phyloP scores from a whole-genome alignment of 2,888 invertebrate species.

The Chymomyza fuscimana region DNA sequence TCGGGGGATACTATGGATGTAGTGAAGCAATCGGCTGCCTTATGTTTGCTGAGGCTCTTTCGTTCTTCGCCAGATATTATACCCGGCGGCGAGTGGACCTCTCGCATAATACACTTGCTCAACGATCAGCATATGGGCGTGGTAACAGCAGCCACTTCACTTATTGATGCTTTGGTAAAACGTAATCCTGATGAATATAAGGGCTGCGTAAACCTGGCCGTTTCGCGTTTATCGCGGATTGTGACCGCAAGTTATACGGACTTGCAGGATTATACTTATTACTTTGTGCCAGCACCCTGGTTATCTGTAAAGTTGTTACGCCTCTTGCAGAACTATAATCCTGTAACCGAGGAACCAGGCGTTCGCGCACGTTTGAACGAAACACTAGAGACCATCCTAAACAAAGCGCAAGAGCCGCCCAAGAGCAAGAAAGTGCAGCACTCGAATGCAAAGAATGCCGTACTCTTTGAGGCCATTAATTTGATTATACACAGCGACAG shows the following conservation, averaged over 20 bases:
- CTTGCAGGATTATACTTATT: constrained; percentile 99
- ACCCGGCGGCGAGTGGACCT: constrained; percentile 99
- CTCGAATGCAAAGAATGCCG: constrained; percentile 99
- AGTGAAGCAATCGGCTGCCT: constrained; percentile 99
- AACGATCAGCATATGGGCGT: constrained; percentile 99
- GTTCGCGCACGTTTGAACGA: constrained; percentile 97
- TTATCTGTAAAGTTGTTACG: constrained; percentile 97
- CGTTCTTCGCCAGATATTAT: constrained; percentile 97
- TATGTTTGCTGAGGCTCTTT: constrained; percentile 95
- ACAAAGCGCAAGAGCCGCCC: constrained; percentile 99
- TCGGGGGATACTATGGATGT: constrained; percentile 99
- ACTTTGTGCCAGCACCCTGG: constrained; percentile 99
- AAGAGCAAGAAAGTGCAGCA: constrained; percentile 99
- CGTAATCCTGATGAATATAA: constrained; percentile 99
- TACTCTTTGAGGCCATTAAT: constrained; percentile 99
- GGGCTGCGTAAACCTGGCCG: constrained; percentile 98
- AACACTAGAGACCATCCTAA: constrained; percentile 98
- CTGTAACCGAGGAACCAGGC: constrained; percentile 97
- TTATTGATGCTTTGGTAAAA: constrained; percentile 98
- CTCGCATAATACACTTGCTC: constrained; percentile 97
- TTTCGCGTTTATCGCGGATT: constrained; percentile 97
- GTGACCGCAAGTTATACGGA: constrained; percentile 99
- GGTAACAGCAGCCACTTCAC: constrained; percentile 98
- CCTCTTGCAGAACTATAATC: constrained; percentile 98
- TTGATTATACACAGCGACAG: constrained; percentile 99